phyloP scores from a whole-genome alignment of 2,888 invertebrate species.

The Rotaria magnacalcarata region DNA sequence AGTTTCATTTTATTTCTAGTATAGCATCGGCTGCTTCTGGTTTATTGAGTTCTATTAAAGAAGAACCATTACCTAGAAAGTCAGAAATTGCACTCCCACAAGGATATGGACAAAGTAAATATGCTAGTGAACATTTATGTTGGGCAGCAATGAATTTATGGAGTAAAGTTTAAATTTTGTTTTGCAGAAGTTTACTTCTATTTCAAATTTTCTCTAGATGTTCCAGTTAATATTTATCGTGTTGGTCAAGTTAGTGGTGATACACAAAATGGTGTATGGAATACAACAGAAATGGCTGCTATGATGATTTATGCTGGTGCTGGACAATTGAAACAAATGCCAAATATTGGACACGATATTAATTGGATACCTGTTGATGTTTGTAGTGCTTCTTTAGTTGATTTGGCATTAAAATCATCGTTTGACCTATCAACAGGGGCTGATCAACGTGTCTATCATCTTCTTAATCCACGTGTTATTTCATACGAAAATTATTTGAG shows the following conservation, averaged over 20 bases:
- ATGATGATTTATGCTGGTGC: constrained; percentile 26
- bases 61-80: background rate
- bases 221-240: constrained; percentile 15
- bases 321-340: constrained; percentile 1
- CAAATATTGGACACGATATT: background rate
- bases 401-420: background rate
- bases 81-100: background rate
- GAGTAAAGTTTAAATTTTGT: background rate
- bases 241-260: constrained; percentile 27
- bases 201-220: background rate
- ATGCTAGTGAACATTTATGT: constrained; percentile 16
- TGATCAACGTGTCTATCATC: constrained; percentile 21
- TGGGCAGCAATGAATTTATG: constrained; percentile 5
- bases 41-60: background rate
- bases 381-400: background rate
- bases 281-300: constrained; percentile 10
- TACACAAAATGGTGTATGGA: constrained; percentile 34
- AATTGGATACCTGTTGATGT: constrained; percentile 32
- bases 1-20: constrained; percentile 36
- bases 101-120: constrained; percentile 34
- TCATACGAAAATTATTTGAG: background rate
- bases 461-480: background rate
- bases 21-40: background rate
- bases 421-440: background rate
- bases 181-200: background rate